Conservation (phyloP, 1,140 invertebrate genomes). For the Calephelis nemesis region DNA sequence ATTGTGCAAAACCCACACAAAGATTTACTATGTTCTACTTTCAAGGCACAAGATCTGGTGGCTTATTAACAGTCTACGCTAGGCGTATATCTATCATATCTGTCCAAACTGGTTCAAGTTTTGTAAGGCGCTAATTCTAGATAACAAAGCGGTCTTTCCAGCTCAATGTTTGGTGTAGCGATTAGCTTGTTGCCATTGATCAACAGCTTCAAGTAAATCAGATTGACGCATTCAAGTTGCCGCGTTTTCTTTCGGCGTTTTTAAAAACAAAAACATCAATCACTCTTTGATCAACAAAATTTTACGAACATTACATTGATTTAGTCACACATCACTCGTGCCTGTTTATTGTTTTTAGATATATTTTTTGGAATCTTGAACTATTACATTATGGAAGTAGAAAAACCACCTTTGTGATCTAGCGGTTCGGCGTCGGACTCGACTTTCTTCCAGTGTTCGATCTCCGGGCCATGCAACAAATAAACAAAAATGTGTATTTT, state of each 20-base stretch:
- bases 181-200: slow-evolving; percentile 10
- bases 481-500: too few relatives aligned
- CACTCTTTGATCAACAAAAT: too few relatives aligned
- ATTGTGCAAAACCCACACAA: not conserved
- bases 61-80: slow-evolving; percentile 6
- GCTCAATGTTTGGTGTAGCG: slow-evolving; percentile 9
- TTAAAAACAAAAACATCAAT: too few relatives aligned
- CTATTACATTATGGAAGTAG: too few relatives aligned
- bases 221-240: not conserved
- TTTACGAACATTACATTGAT: too few relatives aligned
- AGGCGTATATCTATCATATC: slow-evolving; percentile 7
- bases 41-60: not conserved
- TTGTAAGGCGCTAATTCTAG: slow-evolving; percentile 18
- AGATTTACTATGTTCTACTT: not conserved
- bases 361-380: too few relatives aligned
- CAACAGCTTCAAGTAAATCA: not conserved
- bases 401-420: too few relatives aligned
- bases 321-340: too few relatives aligned
- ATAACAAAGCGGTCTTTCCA: slow-evolving; percentile 13
- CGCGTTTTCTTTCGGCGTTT: not conserved
- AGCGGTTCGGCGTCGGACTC: too few relatives aligned
- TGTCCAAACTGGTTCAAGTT: slow-evolving; percentile 9
- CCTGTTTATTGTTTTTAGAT: too few relatives aligned
- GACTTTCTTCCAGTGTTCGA: too few relatives aligned
- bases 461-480: too few relatives aligned